Evolutionary conservation across 2,113 vertebrate species (phyloP).

Genomic region (Potamarius usumacintae): DNA sequence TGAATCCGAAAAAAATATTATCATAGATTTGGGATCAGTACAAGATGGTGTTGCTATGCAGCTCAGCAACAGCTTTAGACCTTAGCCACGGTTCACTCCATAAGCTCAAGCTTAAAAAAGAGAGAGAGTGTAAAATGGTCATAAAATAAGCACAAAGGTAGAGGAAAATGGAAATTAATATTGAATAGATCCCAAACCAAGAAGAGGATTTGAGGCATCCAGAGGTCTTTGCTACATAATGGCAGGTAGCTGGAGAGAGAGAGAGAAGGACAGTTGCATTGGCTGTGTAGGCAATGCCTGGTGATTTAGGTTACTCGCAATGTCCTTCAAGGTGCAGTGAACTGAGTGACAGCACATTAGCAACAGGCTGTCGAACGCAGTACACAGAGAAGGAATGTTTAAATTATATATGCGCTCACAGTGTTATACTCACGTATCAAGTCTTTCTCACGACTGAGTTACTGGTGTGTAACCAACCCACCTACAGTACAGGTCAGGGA

Average conservation of each 20-base stretch:
- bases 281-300: not conserved
- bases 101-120: conserved; percentile 14
- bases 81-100: conserved; percentile 23
- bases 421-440: not conserved
- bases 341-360: conserved; percentile 48
- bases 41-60: not conserved
- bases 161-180: conserved; percentile 3
- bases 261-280: not conserved
- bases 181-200: not conserved
- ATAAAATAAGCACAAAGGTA: conserved; percentile 1
- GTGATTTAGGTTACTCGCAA: conserved; percentile 36
- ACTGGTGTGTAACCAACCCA: not conserved
- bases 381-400: conserved; percentile 8
- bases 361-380: conserved; percentile 29
- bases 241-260: not conserved
- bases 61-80: conserved; percentile 8
- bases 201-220: conserved; percentile 31
- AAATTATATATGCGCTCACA: conserved; percentile 37
- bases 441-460: not conserved
- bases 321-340: conserved; percentile 46
- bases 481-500: not conserved
- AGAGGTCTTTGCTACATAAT: conserved; percentile 26
- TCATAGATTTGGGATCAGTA: not conserved
- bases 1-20: not conserved
- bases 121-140: not conserved